Evolutionary conservation across 1,140 invertebrate genomes (phyloP).

Genomic region (Hermatobates lingyangjiaoensis): DNA sequence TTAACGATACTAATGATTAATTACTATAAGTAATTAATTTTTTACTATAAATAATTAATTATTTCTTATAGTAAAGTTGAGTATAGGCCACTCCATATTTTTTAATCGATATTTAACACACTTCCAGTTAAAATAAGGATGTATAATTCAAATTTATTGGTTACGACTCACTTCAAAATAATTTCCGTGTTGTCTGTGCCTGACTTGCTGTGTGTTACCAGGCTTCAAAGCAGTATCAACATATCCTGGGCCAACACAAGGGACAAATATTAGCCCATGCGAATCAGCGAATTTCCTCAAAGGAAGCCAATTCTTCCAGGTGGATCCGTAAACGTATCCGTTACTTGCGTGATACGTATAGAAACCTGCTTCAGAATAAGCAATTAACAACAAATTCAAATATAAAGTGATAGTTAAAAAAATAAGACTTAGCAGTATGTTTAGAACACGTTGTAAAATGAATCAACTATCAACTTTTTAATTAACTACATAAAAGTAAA

Average conservation of each 20-base stretch:
- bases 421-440: not conserved
- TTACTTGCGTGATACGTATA: slow-evolving; percentile 39
- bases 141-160: not conserved
- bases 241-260: slow-evolving; percentile 38
- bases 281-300: slow-evolving; percentile 33
- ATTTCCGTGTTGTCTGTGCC: slow-evolving; percentile 32
- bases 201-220: slow-evolving; percentile 31
- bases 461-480: not conserved
- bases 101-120: not conserved
- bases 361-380: slow-evolving; percentile 24
- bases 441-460: not conserved
- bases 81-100: slow-evolving; percentile 27
- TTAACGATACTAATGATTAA: not conserved
- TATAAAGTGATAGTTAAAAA: not conserved
- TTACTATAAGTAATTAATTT: not conserved
- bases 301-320: slow-evolving; percentile 41
- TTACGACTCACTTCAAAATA: slow-evolving; percentile 16
- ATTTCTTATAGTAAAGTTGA: not conserved
- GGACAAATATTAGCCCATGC: slow-evolving; percentile 34
- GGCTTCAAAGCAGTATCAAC: slow-evolving; percentile 32
- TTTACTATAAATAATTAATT: not conserved
- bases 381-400: not conserved
- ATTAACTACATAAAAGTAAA: too few relatives aligned
- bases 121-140: too few relatives aligned
- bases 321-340: slow-evolving; percentile 36